Conservation (phyloP, 2,888 invertebrate species). For the Athalia rosae region DNA sequence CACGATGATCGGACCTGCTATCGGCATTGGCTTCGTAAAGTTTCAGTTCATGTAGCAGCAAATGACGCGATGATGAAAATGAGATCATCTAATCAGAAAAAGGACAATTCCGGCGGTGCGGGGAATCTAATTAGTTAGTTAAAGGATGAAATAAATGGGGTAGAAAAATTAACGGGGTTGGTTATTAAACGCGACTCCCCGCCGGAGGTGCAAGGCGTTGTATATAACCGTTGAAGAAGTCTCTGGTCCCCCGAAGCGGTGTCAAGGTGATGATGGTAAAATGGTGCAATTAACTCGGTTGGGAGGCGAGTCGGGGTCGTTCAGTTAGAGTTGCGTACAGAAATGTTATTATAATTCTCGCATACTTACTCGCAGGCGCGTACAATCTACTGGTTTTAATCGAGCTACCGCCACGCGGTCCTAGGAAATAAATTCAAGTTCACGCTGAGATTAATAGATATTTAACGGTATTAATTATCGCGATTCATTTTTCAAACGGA, state of each 20-base stretch:
- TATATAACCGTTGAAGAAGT: conserved; percentile 24
- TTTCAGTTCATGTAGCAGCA: neutral
- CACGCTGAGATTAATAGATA: neutral
- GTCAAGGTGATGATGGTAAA: conserved; percentile 13
- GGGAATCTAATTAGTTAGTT: neutral
- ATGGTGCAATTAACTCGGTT: conserved; percentile 3
- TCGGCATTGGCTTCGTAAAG: no score
- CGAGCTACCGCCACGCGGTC: conserved; percentile 5
- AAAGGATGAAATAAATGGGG: conserved; percentile 25
- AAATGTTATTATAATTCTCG: neutral
- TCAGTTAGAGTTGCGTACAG: neutral
- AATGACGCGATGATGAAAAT: neutral
- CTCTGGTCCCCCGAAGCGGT: neutral
- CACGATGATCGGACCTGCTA: no score
- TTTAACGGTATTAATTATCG: conserved; percentile 3
- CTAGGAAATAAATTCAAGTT: conserved; percentile 4
- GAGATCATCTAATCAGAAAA: neutral
- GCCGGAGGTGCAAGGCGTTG: neutral
- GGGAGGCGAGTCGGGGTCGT: neutral
- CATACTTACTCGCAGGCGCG: conserved; percentile 2
- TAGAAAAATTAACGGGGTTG: neutral
- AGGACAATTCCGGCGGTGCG: neutral
- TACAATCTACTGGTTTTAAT: conserved; percentile 14
- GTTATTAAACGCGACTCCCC: neutral
- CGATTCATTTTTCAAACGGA: neutral